Percentiles rank a stretch among this genome's conserved stretches.
These are phyloP conservation scores for Thermophis baileyi DNA, from an alignment of 2,113 vertebrate genomes.

Conservation along the genomic window DNA sequence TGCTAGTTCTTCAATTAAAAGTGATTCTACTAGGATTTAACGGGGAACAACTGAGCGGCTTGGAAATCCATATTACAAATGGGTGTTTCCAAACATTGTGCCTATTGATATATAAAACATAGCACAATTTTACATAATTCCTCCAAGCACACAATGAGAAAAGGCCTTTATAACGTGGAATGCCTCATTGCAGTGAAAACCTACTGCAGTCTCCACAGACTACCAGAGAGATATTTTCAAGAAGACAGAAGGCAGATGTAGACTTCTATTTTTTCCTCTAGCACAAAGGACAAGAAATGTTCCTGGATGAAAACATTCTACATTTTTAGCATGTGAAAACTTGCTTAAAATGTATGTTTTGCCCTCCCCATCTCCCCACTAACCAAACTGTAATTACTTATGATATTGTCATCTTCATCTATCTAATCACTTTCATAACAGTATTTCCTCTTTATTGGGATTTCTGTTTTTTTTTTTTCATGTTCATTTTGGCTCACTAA, in stretches of 20 bases:
- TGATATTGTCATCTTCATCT: neutral
- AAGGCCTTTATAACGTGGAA: slow-evolving; percentile 21
- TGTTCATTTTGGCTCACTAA: neutral
- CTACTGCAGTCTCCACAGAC: slow-evolving; percentile 38
- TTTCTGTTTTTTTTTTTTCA: neutral
- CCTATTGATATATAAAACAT: slow-evolving; percentile 9
- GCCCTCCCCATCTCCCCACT: neutral
- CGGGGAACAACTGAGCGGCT: slow-evolving; percentile 23
- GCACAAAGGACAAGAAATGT: neutral
- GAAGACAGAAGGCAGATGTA: slow-evolving; percentile 28
- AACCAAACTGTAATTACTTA: neutral
- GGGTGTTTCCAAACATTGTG: slow-evolving; percentile 46
- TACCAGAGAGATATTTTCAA: slow-evolving; percentile 29
- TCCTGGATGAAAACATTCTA: neutral
- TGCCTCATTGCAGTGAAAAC: slow-evolving; percentile 25
- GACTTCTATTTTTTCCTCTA: neutral
- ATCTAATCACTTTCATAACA: neutral
- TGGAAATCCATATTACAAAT: slow-evolving; percentile 26
- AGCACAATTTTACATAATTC: slow-evolving; percentile 25
- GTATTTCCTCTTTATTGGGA: neutral
- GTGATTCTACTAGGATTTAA: slow-evolving; percentile 44
- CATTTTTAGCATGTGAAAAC: neutral
- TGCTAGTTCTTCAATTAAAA: slow-evolving; percentile 45
- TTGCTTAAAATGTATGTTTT: neutral
- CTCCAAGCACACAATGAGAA: slow-evolving; percentile 36